Base-by-base conservation (phyloP, 2,113 vertebrate species). In the Empidonax alnorum region DNA sequence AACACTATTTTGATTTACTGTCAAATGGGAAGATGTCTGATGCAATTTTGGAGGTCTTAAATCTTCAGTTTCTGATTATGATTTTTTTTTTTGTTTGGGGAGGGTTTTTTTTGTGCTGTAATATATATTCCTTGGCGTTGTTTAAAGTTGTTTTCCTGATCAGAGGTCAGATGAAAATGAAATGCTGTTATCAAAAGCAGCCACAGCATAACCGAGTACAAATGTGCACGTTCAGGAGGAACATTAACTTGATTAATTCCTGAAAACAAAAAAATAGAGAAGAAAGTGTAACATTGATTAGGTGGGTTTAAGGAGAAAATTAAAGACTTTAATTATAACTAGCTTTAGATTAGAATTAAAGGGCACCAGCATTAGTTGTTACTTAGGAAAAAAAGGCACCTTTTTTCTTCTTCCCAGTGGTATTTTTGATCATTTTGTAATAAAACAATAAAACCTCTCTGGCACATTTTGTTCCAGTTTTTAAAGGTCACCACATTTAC, bases 61-160 rank as follows among this genome's bases (percentile, higher is more conserved):
- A 96, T 96, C 94, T 95, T 68, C 17, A 37, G 65, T 44, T 96
- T 94, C 46, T 97, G 97, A 98, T 97, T 96, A 96, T 56, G 56
- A 80, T 86, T 69, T 52, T 25, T 46, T 1, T 7, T 30, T 23
- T 31, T 25, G 44, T 68, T 42, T 52, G 47, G 23, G 47, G 15
- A 41, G 39, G 39, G 39, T 7, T 12, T 37, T 63, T 62, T 66
- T 47, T 24, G 46, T n/a, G 41, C 61, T 78, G 10, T 55, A 67
- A 50, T 84, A 59, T 63, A 27, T 89, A 71, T 81, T 77, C 39
- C 27, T 75, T 42, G 61, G 52, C 55, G 27, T 84, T 81, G 50
- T 87, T 90, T 89, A 47, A 84, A 80, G 55, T 84, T 96, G 35
- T 93, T 97, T 68, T 77, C 44, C 37, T 89, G 33, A 33, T 49